phyloP scores from a whole-genome alignment of 2,797 vertebrate species.

The Lindbergichthys nudifrons region DNA sequence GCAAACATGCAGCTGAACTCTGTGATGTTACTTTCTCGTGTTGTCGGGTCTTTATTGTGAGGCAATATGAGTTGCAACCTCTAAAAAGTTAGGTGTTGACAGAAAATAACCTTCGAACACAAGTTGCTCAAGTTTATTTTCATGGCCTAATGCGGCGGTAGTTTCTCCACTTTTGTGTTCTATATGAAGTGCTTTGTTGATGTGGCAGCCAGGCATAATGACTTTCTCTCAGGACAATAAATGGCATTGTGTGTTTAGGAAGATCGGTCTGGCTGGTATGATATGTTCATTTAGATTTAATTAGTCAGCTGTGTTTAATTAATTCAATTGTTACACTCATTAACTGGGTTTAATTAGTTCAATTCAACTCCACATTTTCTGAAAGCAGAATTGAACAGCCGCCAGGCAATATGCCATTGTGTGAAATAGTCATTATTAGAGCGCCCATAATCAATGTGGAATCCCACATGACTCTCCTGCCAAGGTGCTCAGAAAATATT shows the following conservation, averaged over 20 bases:
- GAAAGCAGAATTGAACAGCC: conserved; percentile 15
- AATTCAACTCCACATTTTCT: conserved; percentile 66
- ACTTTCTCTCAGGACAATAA: conserved; percentile 35
- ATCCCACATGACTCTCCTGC: conserved; percentile 41
- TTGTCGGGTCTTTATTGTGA: not conserved
- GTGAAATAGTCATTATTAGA: conserved; percentile 61
- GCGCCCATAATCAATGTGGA: conserved; percentile 42
- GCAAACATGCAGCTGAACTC: not conserved
- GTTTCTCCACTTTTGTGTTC: not conserved
- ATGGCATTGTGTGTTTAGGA: conserved; percentile 30
- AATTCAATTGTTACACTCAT: conserved; percentile 71
- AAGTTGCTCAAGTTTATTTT: conserved; percentile 9
- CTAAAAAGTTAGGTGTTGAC: not conserved
- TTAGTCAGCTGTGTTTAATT: conserved; percentile 72
- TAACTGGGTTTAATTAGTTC: conserved; percentile 71
- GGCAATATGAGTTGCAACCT: not conserved
- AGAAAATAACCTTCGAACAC: not conserved
- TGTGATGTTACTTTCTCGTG: too few relatives aligned
- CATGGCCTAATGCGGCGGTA: not conserved
- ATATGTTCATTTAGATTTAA: conserved; percentile 71
- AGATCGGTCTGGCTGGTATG: conserved; percentile 48
- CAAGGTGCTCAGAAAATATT: conserved; percentile 37
- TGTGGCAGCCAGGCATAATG: not conserved
- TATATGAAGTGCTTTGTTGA: conserved; percentile 14
- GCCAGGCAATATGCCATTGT: conserved; percentile 40